These are phyloP conservation scores for Conus betulinus DNA, from an alignment of 1,140 invertebrate species.

Conservation along the genomic window DNA sequence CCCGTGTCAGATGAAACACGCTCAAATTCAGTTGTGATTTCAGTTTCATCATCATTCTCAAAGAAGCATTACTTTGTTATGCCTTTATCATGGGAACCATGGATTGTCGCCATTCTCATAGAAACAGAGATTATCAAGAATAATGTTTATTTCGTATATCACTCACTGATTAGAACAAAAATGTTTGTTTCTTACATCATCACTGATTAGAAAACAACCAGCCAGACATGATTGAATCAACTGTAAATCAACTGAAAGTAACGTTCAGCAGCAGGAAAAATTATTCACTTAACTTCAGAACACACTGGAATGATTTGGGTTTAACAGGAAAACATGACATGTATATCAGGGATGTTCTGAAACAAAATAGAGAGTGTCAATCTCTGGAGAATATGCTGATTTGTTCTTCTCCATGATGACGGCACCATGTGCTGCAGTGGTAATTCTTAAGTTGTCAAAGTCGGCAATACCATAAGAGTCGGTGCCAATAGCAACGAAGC, in stretches of 20 bases:
- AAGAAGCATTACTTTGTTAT: no score
- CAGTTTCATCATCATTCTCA: neutral
- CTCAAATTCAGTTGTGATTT: neutral
- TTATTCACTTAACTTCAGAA: neutral
- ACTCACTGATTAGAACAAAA: no score
- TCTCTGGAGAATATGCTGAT: no score
- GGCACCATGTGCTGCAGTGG: neutral
- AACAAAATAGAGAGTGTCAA: constrained; percentile 23
- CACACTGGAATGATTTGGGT: neutral
- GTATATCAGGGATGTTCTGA: neutral
- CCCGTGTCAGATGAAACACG: neutral
- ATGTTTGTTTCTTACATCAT: no score
- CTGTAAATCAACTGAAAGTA: neutral
- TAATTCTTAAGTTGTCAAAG: constrained; percentile 63
- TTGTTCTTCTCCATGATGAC: neutral
- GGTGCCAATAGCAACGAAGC: constrained; percentile 65
- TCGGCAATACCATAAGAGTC: constrained; percentile 61
- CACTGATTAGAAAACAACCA: no score
- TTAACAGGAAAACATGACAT: neutral
- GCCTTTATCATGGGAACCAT: no score
- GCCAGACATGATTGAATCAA: no score
- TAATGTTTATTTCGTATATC: no score
- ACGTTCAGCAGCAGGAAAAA: neutral
- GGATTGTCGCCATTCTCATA: no score
- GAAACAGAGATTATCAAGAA: no score